Evolutionary conservation across 2,113 vertebrate species (phyloP), one percentile per base, ranked within the genome.

Genomic region (Takifugu flavidus): DNA sequence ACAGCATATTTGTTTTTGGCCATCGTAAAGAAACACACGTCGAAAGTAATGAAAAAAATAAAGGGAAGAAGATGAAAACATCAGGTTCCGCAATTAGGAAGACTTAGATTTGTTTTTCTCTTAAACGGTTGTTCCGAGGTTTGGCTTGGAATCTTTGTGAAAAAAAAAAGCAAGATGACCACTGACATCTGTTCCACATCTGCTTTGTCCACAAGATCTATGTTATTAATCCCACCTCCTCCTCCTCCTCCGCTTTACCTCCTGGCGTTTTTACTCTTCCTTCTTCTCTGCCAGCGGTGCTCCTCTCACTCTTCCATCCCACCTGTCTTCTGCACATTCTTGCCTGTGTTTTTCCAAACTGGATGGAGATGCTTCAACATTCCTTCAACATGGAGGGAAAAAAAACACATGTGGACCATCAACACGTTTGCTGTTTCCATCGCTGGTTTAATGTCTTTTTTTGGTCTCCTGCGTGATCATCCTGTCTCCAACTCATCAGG

Each of bases 401-500:
- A 20, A 20, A 44, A 13, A 56, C 13, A 49, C 51, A 7, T 34
- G 26, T 27, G 29, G 49, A n/a, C 12, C 14, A 49, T n/a, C 2
- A 47, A n/a, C 4, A 47, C 13, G 46, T 7, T 13, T 25, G 31
- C 10, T 25, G 13, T 31, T 64, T 56, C 34, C 34, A 39, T 47
- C 7, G 45, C 14, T 61, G 7, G 42, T 72, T 59, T 49, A 26
- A 64, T 55, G 51, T 53, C 28, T 53, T 53, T 53, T 4, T 25
- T 6, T 29, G 42, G 53, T 26, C 13, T 57, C 25, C 29, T 56
- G 34, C 55, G 52, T 6, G 12, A 10, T 5, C 4, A 0, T 42
- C 28, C 26, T 68, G 26, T 49, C 27, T 26, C 57, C 20, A 56
- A 67, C 75, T 56, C 55, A 60, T 56, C 11, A 99, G 96, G 93